Conservation (phyloP, 2,797 vertebrate genomes). For the Uromys caudimaculatus region DNA sequence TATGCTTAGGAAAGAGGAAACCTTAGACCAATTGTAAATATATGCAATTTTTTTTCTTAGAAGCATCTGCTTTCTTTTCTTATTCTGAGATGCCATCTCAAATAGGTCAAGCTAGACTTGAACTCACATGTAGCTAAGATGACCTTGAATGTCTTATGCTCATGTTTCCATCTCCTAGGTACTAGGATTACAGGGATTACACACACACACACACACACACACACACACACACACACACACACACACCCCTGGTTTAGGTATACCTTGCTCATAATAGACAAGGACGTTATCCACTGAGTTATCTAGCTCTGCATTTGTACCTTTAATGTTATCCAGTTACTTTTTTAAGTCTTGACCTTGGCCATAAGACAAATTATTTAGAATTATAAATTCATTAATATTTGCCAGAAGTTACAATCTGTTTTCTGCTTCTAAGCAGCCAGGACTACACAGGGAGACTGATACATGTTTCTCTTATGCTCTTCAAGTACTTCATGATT, state of each 20-base stretch:
- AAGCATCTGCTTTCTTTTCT: neutral
- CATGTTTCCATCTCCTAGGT: neutral
- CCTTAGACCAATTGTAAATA: neutral
- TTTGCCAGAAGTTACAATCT: neutral
- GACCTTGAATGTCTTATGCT: neutral
- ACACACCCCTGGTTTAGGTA: neutral
- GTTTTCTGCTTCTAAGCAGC: slow-evolving; percentile 21
- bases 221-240: neutral
- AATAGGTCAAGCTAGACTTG: neutral
- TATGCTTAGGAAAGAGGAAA: neutral
- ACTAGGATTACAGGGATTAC: neutral
- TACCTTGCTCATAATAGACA: neutral
- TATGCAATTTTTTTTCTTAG: neutral
- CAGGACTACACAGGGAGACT: neutral
- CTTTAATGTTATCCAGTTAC: neutral
- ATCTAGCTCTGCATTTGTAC: neutral
- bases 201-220: neutral
- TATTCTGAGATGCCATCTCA: neutral
- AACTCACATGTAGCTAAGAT: neutral
- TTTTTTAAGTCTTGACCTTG: slow-evolving; percentile 18
- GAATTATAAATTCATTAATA: neutral
- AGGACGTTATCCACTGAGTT: neutral
- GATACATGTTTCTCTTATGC: neutral
- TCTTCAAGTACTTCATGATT: neutral
- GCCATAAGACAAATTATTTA: slow-evolving; percentile 16